These are phyloP conservation scores for Nothoprocta perdicaria DNA, from an alignment of 2,113 vertebrate species.

Conservation along the genomic window DNA sequence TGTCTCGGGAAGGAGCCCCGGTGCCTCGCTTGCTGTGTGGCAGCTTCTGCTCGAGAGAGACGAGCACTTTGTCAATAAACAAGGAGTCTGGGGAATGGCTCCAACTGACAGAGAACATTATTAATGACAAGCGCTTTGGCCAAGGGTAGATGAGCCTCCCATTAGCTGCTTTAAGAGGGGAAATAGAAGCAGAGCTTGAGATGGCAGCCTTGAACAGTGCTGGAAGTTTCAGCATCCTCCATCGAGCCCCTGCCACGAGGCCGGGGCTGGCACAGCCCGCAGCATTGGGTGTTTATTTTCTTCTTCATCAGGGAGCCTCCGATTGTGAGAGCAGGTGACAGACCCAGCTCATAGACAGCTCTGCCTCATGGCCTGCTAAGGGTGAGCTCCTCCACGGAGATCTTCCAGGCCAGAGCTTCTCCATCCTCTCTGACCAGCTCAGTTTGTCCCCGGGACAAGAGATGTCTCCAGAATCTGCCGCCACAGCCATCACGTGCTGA, in stretches of 20 bases:
- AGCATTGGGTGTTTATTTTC: not conserved
- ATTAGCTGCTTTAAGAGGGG: conserved; percentile 17
- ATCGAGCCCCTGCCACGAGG: conserved; percentile 4
- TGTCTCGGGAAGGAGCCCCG: conserved; percentile 9
- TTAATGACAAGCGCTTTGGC: not conserved
- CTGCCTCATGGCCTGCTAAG: accelerated
- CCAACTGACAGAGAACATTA: conserved; percentile 43
- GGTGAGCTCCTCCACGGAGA: not conserved
- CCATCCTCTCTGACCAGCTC: not conserved
- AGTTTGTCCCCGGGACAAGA: not conserved
- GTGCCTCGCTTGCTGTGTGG: not conserved
- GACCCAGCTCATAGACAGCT: not conserved
- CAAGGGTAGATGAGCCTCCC: conserved; percentile 1
- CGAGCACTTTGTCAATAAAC: conserved; percentile 50
- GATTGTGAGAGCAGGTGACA: not conserved
- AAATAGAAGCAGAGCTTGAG: conserved; percentile 13
- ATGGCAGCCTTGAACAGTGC: not conserved
- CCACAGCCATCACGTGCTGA: not conserved
- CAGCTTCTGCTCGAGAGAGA: conserved; percentile 61
- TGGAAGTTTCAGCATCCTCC: not conserved
- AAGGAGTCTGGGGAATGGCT: conserved; percentile 55
- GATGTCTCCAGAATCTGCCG: not conserved
- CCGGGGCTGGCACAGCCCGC: not conserved
- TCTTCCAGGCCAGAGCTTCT: not conserved
- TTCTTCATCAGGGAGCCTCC: not conserved